Evolutionary conservation across 2,888 invertebrate genomes (phyloP).

Genomic region (Netelia fuscicornis): DNA sequence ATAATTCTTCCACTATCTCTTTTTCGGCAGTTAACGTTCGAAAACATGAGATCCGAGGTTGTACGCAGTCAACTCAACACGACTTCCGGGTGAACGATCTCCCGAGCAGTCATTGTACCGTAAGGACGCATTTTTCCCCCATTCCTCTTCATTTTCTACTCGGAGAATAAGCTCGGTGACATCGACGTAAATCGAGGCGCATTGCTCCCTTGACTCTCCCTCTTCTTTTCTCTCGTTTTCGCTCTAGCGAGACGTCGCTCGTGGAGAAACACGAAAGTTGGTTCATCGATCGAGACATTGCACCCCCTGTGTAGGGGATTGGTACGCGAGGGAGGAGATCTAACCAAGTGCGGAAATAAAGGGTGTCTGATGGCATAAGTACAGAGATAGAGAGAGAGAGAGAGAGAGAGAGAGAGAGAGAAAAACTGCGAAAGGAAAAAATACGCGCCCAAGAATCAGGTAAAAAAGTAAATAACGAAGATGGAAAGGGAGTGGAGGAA

Average conservation of each 20-base stretch:
- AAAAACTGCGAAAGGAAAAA: not conserved
- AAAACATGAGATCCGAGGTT: not conserved
- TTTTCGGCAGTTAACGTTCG: too few relatives aligned
- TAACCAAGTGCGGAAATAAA: constrained; percentile 48
- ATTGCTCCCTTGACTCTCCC: constrained; percentile 1
- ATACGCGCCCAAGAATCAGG: not conserved
- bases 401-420: constrained; percentile 3
- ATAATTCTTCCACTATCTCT: too few relatives aligned
- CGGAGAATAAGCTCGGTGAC: not conserved
- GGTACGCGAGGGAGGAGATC: constrained; percentile 16
- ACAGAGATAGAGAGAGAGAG: constrained; percentile 10
- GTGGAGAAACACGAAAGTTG: constrained; percentile 50
- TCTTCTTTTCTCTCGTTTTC: constrained; percentile 14
- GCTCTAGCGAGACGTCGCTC: constrained; percentile 3
- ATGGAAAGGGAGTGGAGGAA: not conserved
- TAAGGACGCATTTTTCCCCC: not conserved
- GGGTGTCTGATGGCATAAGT: constrained; percentile 6
- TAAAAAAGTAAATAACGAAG: constrained; percentile 29
- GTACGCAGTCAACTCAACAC: not conserved
- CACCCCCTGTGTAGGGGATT: not conserved
- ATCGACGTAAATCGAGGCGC: constrained; percentile 5
- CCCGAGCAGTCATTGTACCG: not conserved
- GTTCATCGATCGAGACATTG: constrained; percentile 53
- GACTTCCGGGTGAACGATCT: not conserved
- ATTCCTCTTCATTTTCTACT: not conserved